These are phyloP conservation scores for Chrysotoxum bicinctum DNA, from an alignment of 2,888 invertebrate genomes.

Conservation along the genomic window DNA sequence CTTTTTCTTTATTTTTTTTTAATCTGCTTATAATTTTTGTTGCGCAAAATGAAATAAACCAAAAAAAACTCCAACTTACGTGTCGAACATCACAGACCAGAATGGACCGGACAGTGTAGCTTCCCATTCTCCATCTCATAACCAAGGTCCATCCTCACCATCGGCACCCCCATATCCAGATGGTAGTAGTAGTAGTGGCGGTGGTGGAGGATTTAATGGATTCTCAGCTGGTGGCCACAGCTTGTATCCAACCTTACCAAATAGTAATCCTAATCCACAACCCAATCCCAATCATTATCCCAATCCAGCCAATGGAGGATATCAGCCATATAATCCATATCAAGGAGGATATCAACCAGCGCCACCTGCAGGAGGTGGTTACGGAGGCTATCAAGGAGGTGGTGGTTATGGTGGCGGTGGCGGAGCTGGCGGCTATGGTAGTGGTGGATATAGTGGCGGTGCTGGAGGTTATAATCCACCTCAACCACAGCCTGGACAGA, in stretches of 20 bases:
- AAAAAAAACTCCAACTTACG: slow-evolving; percentile 64
- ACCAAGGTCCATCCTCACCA: slow-evolving; percentile 76
- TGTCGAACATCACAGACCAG: slow-evolving; percentile 52
- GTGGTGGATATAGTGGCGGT: slow-evolving; percentile 70
- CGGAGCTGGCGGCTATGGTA: slow-evolving; percentile 73
- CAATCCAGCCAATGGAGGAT: slow-evolving; percentile 74
- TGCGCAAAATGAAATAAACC: slow-evolving; percentile 47
- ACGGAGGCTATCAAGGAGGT: slow-evolving; percentile 70
- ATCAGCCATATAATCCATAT: slow-evolving; percentile 76
- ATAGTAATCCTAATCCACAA: slow-evolving; percentile 68
- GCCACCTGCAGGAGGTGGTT: slow-evolving; percentile 73
- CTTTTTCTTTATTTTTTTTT: slow-evolving; percentile 54
- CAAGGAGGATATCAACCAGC: slow-evolving; percentile 76
- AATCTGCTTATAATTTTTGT: slow-evolving; percentile 55
- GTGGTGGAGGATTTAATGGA: slow-evolving; percentile 79
- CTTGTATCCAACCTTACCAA: slow-evolving; percentile 79
- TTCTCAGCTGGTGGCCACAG: slow-evolving; percentile 80
- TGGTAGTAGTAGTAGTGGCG: slow-evolving; percentile 74
- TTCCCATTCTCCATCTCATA: slow-evolving; percentile 73
- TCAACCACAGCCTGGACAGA: slow-evolving; percentile 75
- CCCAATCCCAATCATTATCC: slow-evolving; percentile 66
- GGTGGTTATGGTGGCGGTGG: slow-evolving; percentile 23
- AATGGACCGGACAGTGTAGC: slow-evolving; percentile 49
- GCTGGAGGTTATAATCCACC: slow-evolving; percentile 73
- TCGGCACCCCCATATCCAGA: slow-evolving; percentile 74